Evolutionary conservation across 2,113 vertebrate species (phyloP).

Genomic region (Pseudorhombus dupliciocellatus): DNA sequence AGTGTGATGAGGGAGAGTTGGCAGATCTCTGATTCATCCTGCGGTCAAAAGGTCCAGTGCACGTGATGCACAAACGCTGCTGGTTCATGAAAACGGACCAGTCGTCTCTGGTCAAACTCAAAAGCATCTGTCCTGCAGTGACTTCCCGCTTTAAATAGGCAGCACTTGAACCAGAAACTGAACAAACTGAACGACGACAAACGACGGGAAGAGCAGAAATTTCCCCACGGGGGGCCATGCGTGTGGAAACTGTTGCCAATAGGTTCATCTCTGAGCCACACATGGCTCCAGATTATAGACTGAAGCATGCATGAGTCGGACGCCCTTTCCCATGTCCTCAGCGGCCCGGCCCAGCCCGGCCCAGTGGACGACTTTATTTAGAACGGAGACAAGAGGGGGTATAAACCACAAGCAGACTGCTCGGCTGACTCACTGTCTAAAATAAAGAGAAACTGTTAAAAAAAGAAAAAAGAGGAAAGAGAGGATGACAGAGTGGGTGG

Average conservation of each 20-base stretch:
- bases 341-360: conserved; percentile 51
- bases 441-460: conserved; percentile 54
- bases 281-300: not conserved
- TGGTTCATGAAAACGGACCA: not conserved
- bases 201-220: not conserved
- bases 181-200: too few species aligned
- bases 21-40: not conserved
- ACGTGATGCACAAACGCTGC: conserved; percentile 4
- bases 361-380: conserved; percentile 69
- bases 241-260: too few species aligned
- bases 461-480: conserved; percentile 14
- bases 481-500: conserved; percentile 23
- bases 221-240: not conserved
- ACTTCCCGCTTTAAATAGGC: not conserved
- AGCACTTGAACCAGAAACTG: not conserved
- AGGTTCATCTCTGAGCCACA: not conserved
- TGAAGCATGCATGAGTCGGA: not conserved
- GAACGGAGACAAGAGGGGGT: conserved; percentile 46
- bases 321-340: conserved; percentile 51
- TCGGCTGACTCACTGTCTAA: conserved; percentile 63
- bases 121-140: not conserved
- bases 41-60: not conserved
- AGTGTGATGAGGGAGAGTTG: not conserved
- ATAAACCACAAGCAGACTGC: conserved; percentile 71
- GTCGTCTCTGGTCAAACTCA: too few species aligned